phyloP scores from a whole-genome alignment of 2,888 invertebrate species.

The Pediacus dermestoides region DNA sequence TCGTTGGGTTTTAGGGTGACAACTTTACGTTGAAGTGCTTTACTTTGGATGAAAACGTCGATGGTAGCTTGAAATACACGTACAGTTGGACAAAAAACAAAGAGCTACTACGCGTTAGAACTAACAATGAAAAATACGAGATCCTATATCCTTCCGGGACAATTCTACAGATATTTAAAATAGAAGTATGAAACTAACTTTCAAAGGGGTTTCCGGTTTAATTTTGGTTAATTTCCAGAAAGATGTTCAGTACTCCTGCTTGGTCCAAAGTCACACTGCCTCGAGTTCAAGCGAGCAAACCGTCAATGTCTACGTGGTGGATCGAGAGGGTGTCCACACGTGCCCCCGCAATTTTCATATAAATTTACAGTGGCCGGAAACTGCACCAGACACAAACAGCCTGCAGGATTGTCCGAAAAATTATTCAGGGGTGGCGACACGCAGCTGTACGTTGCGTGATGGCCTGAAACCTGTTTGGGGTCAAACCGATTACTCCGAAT shows the following conservation, averaged over 20 bases:
- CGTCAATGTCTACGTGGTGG: slow-evolving; percentile 64
- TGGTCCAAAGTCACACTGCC: slow-evolving; percentile 53
- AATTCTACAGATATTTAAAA: slow-evolving; percentile 72
- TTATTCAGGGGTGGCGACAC: slow-evolving; percentile 50
- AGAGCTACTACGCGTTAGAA: slow-evolving; percentile 67
- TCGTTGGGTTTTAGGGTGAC: slow-evolving; percentile 61
- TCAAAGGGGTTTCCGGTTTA: not conserved
- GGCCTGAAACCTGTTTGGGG: slow-evolving; percentile 69
- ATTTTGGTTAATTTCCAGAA: slow-evolving; percentile 53
- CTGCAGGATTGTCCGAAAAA: slow-evolving; percentile 61
- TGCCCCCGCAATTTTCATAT: slow-evolving; percentile 57
- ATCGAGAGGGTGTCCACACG: slow-evolving; percentile 56
- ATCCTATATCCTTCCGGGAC: slow-evolving; percentile 81
- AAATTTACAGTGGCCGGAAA: slow-evolving; percentile 62
- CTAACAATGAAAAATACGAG: slow-evolving; percentile 78
- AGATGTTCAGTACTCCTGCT: slow-evolving; percentile 65
- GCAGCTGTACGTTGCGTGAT: slow-evolving; percentile 60
- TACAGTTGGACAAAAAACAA: slow-evolving; percentile 83
- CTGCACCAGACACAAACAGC: slow-evolving; percentile 71
- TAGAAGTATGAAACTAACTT: slow-evolving; percentile 56
- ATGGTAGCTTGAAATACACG: slow-evolving; percentile 60
- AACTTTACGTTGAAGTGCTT: slow-evolving; percentile 70
- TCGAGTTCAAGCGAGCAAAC: slow-evolving; percentile 54
- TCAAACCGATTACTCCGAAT: slow-evolving; percentile 71
- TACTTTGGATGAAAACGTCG: slow-evolving; percentile 64